phyloP scores from a whole-genome alignment of 2,797 vertebrate species.

The Ataeniobius toweri region DNA sequence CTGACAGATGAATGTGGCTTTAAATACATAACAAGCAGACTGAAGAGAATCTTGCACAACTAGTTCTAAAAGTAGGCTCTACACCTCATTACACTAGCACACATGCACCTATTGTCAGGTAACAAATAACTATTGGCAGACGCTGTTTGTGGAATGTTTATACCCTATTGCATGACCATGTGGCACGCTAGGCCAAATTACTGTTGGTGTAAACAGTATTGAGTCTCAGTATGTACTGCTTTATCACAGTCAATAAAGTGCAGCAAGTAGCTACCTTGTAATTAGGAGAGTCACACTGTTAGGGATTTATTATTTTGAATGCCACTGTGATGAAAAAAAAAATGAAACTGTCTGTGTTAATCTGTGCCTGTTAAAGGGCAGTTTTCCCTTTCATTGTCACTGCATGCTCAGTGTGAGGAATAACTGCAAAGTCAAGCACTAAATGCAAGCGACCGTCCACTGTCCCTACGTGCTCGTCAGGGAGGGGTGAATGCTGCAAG shows the following conservation, averaged over 20 bases:
- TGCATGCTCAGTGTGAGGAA: too few species aligned
- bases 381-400: too few species aligned
- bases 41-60: constrained; percentile 50
- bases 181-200: constrained; percentile 22
- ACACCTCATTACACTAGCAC: constrained; percentile 18
- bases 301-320: background rate
- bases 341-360: too few species aligned
- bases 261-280: constrained; percentile 20
- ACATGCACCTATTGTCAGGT: constrained; percentile 8
- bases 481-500: too few species aligned
- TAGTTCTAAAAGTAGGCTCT: constrained; percentile 45
- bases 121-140: constrained; percentile 31
- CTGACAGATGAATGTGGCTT: constrained; percentile 53
- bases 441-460: too few species aligned
- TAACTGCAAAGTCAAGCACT: too few species aligned
- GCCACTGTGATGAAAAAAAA: too few species aligned
- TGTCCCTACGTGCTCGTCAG: too few species aligned
- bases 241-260: constrained; percentile 3
- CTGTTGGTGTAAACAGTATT: background rate
- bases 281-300: constrained; percentile 13
- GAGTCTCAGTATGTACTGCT: background rate
- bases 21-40: constrained; percentile 45
- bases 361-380: too few species aligned
- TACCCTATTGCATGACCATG: constrained; percentile 23
- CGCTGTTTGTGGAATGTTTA: constrained; percentile 19